Evolutionary conservation across 1,140 invertebrate species (phyloP), one percentile per base, ranked within the genome.

Genomic region (Parapsyche elsis): DNA sequence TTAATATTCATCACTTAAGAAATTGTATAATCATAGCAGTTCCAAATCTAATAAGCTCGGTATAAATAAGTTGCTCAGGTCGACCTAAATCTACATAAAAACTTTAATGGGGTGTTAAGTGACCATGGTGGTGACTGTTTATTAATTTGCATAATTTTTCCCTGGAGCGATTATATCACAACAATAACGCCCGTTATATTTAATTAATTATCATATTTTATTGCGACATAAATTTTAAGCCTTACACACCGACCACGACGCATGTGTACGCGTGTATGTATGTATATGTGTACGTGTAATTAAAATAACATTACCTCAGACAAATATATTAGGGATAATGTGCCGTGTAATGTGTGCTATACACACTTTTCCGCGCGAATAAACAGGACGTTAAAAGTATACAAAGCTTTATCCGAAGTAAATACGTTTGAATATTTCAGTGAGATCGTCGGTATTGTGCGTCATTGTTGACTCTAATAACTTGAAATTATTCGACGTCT

Each of bases 121-220:
- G 73, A 75, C 14, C 21, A 49, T 75, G 9, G 10, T 23, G 61
- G 10, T 26, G n/a, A 24, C 46, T 57, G 10, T n/a, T 71, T 16
- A 26, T 16, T 71, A 71, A 71, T 71, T 71, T 71, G 23, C 73
- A 75, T 75, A 75, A 75, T 53, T 57, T 49, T 75, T 75, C 45
- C 73, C 45, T 30, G 49, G 49, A 57, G 64, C 24, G 64, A 67
- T 67, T 12, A 67, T 30, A 67, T 67, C 24, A 9, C 64, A 26
- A 67, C 21, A 67, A 26, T 14, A 26, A 67, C 21, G 2, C 24
- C 21, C n/a, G n/a, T 12, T 67, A 26, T 67, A 67, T 67, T 67
- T 26, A 67, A 67, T 67, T 67, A 67, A 67, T 67, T 67, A 24
- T n/a, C 64, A 30, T 67, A 67, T 26, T 26, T 12, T 67, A 67